These are phyloP conservation scores for Andrena marginata DNA, from an alignment of 2,888 invertebrate species.

Conservation along the genomic window DNA sequence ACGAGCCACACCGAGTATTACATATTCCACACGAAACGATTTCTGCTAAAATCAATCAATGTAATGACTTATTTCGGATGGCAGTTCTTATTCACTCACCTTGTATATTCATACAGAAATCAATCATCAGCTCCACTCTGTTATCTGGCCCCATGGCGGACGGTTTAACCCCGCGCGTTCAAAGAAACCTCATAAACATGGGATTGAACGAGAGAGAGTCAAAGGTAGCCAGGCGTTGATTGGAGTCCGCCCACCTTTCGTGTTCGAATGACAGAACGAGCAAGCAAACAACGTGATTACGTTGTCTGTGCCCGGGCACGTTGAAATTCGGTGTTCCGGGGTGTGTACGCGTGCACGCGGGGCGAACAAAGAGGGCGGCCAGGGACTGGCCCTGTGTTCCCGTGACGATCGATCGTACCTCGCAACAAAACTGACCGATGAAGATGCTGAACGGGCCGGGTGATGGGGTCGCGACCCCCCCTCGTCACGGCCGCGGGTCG, in stretches of 20 bases:
- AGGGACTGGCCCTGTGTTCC: neutral
- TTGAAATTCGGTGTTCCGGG: slow-evolving; percentile 54
- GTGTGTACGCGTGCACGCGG: slow-evolving; percentile 49
- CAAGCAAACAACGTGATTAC: slow-evolving; percentile 65
- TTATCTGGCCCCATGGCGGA: neutral
- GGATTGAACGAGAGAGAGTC: slow-evolving; percentile 52
- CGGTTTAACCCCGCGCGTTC: neutral
- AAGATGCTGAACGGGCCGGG: slow-evolving; percentile 27
- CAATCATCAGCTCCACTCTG: no score
- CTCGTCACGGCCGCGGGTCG: slow-evolving; percentile 35
- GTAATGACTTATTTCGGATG: no score
- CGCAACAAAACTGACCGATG: slow-evolving; percentile 24
- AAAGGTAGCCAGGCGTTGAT: slow-evolving; percentile 52
- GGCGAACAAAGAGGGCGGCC: slow-evolving; percentile 21
- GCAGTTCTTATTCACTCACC: no score
- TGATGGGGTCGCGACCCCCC: slow-evolving; percentile 28
- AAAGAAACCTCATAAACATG: slow-evolving; percentile 24
- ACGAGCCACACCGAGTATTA: no score
- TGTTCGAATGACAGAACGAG: slow-evolving; percentile 54
- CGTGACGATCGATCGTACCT: slow-evolving; percentile 35
- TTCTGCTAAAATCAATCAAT: no score
- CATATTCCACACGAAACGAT: no score
- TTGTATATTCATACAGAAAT: no score
- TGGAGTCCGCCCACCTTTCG: slow-evolving; percentile 58
- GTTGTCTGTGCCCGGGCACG: slow-evolving; percentile 55